phyloP scores from a whole-genome alignment of 1,140 invertebrate genomes.

The Carposina sasakii region DNA sequence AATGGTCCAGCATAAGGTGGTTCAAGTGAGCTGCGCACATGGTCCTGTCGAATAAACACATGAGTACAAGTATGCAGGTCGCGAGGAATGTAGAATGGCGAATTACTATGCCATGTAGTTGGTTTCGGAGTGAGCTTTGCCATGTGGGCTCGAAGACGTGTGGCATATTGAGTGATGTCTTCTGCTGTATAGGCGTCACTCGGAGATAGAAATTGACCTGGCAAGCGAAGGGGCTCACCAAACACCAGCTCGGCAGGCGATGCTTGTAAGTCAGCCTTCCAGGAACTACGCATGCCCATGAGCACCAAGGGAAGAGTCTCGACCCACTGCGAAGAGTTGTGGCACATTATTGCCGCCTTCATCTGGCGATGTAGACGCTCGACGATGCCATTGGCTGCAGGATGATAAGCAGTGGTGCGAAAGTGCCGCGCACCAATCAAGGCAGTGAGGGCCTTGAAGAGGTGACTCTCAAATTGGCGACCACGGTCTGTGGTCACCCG shows the following conservation, averaged over 20 bases:
- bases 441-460: conserved; percentile 13
- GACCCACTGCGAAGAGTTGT: conserved; percentile 8
- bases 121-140: conserved; percentile 21
- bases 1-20: conserved; percentile 54
- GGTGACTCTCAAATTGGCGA: conserved; percentile 34
- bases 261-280: conserved; percentile 25
- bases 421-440: conserved; percentile 13
- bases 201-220: conserved; percentile 28
- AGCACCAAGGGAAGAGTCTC: conserved; percentile 19
- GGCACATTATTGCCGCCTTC: conserved; percentile 47
- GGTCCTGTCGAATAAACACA: conserved; percentile 48
- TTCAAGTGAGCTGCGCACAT: conserved; percentile 36
- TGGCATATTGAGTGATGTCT: conserved; percentile 22
- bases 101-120: conserved; percentile 25
- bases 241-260: conserved; percentile 33
- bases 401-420: conserved; percentile 56
- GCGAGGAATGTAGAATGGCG: conserved; percentile 26
- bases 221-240: conserved; percentile 24
- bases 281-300: conserved; percentile 19
- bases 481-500: conserved; percentile 49
- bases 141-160: conserved; percentile 21
- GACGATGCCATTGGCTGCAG: conserved; percentile 48
- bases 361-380: conserved; percentile 52
- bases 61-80: conserved; percentile 19
- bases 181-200: conserved; percentile 12